Base-by-base conservation (phyloP, 2,113 vertebrate species). In the Sander lucioperca region DNA sequence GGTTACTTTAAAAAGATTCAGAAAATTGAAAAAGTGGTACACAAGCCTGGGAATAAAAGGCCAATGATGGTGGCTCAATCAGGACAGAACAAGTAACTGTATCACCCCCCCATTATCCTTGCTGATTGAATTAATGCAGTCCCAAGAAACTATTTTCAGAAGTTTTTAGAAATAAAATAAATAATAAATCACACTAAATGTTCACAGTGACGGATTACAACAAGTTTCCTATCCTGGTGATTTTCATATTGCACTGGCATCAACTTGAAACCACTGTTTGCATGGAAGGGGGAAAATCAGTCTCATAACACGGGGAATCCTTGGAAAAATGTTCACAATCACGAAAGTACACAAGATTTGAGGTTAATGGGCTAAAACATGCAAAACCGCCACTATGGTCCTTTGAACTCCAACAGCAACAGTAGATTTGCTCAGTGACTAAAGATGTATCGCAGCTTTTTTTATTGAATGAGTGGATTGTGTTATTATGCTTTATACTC, bases 311-410 rank as follows among this genome's bases (percentile, higher is more conserved):
- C 0, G 11, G 2, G 5, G 11, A 12, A 0, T 39, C 12, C 45
- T 71, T 59, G 30, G 45, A 19, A 59, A 61, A 51, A 43, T 23
- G 4, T 43, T 4, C 18, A 80, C 11, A 0, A 19, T 61, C 15
- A 21, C 13, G 25, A 56, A 57, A 39, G 16, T 21, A 27, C 27
- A 67, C 27, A 51, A 51, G 2, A 61, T 45, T 51, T 59, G 56
- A 19, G 33, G 13, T 75, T 54, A 69, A 74, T 53, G 21, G 12
- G 16, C 62, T 67, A 21, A 70, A 76, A 63, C 72, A n/a, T 39
- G 18, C 23, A 56, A n/a, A 65, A 71, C 21, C 66, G 51, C 48
- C 9, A 13, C 5, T n/a, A 6, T 59, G 68, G 5, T 36, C 5
- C 23, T 21, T 39, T 50, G 16, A 43, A n/a, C 13, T 75, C 23